Conservation (phyloP, 2,888 invertebrate genomes). For the Petrolisthes cinctipes region DNA sequence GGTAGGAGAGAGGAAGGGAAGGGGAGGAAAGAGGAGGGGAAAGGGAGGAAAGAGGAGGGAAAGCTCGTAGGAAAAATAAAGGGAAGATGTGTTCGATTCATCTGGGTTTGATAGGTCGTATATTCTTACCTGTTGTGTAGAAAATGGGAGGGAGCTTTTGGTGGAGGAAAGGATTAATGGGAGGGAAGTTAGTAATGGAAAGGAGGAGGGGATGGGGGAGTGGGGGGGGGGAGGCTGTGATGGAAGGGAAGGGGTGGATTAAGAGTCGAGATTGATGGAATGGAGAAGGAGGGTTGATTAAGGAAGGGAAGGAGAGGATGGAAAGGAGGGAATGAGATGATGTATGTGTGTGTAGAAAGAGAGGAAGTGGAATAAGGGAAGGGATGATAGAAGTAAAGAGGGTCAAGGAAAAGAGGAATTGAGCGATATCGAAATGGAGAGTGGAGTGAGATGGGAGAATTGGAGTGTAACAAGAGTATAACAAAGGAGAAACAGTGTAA, state of each 20-base stretch:
- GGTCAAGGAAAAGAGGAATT: background rate
- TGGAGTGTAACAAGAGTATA: too few species aligned
- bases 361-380: background rate
- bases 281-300: background rate
- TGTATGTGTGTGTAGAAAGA: background rate
- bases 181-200: background rate
- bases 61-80: slow-evolving; percentile 14
- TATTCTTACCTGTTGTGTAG: slow-evolving; percentile 25
- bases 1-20: background rate
- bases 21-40: background rate
- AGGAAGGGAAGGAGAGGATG: background rate
- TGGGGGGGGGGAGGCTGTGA: background rate
- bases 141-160: background rate
- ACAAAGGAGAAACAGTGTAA: background rate
- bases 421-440: background rate
- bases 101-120: slow-evolving; percentile 52
- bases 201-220: background rate
- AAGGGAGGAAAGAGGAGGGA: background rate
- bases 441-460: background rate
- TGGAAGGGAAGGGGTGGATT: background rate
- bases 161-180: background rate
- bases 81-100: slow-evolving; percentile 37
- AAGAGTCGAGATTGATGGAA: background rate
- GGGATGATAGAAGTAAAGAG: background rate
- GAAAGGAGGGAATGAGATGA: background rate